Evolutionary conservation across 1,140 invertebrate genomes (phyloP).

Genomic region (Aethina tumida): DNA sequence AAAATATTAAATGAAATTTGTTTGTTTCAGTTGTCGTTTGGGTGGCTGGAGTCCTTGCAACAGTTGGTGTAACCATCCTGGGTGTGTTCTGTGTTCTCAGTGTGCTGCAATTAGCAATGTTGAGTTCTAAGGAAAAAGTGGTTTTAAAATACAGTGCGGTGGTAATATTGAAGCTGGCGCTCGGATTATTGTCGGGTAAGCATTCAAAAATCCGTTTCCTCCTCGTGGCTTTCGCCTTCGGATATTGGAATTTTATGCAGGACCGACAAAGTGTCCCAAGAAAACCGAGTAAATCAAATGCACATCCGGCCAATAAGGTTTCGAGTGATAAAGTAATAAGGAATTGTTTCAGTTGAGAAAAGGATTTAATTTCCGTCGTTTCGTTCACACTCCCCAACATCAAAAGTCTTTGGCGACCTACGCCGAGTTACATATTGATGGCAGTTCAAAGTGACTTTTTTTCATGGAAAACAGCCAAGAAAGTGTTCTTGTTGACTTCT

Average conservation of each 20-base stretch:
- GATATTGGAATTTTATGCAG: slow-evolving; percentile 71
- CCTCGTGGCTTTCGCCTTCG: slow-evolving; percentile 66
- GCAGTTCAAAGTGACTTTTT: no score
- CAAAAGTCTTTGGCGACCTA: no score
- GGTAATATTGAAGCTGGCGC: slow-evolving; percentile 64
- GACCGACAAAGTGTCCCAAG: no score
- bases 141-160: slow-evolving; percentile 63
- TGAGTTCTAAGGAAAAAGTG: slow-evolving; percentile 68
- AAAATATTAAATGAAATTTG: slow-evolving; percentile 7
- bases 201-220: slow-evolving; percentile 32
- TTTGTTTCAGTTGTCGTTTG: slow-evolving; percentile 60
- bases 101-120: slow-evolving; percentile 73
- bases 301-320: no score
- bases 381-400: no score
- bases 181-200: slow-evolving; percentile 67
- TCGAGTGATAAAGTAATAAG: no score
- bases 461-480: no score
- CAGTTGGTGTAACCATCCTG: slow-evolving; percentile 55
- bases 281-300: no score
- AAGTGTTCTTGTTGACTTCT: no score
- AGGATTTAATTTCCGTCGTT: no score
- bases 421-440: no score
- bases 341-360: no score
- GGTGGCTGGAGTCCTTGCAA: slow-evolving; percentile 65
- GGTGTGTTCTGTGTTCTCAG: slow-evolving; percentile 66